phyloP scores from a whole-genome alignment of 2,888 invertebrate genomes.

The Lapara coniferarum region DNA sequence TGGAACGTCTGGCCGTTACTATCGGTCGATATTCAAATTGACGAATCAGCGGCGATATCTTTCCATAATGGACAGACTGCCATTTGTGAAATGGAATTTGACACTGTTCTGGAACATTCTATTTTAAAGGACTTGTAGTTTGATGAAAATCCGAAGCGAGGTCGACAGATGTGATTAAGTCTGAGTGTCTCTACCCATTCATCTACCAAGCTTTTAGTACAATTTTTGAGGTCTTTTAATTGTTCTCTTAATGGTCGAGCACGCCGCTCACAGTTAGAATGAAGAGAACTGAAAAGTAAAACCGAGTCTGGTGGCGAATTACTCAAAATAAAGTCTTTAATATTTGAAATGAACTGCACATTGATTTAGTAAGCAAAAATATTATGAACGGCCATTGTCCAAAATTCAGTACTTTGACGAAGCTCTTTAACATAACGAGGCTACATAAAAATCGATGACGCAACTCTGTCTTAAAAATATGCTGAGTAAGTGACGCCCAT shows the following conservation, averaged over 20 bases:
- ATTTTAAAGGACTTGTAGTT: neutral
- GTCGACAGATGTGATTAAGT: neutral
- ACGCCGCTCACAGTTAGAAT: too few species aligned
- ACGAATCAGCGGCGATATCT: slow-evolving; percentile 53
- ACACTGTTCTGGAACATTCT: neutral
- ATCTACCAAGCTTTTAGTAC: too few species aligned
- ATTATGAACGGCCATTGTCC: neutral
- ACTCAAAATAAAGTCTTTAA: too few species aligned
- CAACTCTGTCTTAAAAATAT: slow-evolving; percentile 9
- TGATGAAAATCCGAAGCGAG: neutral
- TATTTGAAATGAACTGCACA: too few species aligned
- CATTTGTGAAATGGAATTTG: slow-evolving; percentile 21
- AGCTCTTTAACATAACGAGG: neutral
- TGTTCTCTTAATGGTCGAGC: too few species aligned
- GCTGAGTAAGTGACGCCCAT: slow-evolving; percentile 15
- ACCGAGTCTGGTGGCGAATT: too few species aligned
- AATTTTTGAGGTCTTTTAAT: too few species aligned
- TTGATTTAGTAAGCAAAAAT: neutral
- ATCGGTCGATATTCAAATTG: slow-evolving; percentile 64
- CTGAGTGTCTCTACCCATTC: too few species aligned
- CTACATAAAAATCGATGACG: slow-evolving; percentile 3
- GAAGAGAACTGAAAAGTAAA: too few species aligned
- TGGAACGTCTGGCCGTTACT: slow-evolving; percentile 57
- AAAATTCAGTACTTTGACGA: neutral
- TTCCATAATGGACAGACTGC: slow-evolving; percentile 33